Evolutionary conservation across 2,797 vertebrate genomes (phyloP), one percentile per base, ranked within the genome.

Genomic region (Tenualosa thibaudeaui): DNA sequence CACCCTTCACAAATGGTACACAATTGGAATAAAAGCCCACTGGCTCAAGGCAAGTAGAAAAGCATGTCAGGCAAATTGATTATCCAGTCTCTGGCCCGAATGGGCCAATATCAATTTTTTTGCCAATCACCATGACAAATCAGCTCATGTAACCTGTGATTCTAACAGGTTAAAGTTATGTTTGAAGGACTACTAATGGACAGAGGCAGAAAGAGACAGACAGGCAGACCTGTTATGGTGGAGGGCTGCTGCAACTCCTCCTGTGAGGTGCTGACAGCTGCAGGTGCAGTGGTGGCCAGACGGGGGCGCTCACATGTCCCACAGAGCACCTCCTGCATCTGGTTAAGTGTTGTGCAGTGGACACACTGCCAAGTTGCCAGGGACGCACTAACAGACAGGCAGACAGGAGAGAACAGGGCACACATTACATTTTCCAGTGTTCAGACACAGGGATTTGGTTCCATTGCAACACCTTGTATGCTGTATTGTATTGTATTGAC

Each of bases 221-320:
- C 68, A 85, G 40, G 88, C 92, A 83, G 19, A 95, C 94, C 94
- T 26, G 92, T 90, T 86, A 92, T 87, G 49, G 93, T 93, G 68
- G 93, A 87, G 0, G 93, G 90, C 84, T 92, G 94, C 65, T 90
- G 85, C 81, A 83, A 62, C 6, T 95, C 93, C 37, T 94, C 93
- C 4, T 84, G 85, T 22, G 26, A 17, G 17, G 40, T 10, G 17
- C 71, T 78, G 6, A 81, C 40, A 82, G 90, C 90, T 62, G 91
- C 89, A 2, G 87, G 86, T 84, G 89, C 85, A 46, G 92, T 87
- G 5, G 93, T 89, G 43, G 93, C 92, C 82, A 93, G 54, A 12
- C 95, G 94, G 15, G 96, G 96, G 22, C 92, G 93, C 84, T 96
- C 93, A 89, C 97, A 98, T 56, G 91, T 93, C 54, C 92, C 92